Percentiles rank a stretch among this genome's conserved stretches.
Conservation (phyloP, 1,140 invertebrate species). For the Brachionus angularis region DNA sequence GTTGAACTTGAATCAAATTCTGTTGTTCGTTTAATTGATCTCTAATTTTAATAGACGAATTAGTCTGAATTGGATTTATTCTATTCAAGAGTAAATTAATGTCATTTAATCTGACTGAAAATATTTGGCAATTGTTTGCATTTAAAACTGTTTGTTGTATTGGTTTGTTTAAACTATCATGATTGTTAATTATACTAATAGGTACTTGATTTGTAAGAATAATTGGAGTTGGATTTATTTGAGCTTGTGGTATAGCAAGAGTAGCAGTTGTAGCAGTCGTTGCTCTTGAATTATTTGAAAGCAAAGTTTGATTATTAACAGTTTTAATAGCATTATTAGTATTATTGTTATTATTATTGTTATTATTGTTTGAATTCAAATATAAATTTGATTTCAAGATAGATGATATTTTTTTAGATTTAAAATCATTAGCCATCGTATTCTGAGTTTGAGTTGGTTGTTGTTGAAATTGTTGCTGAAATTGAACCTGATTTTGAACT, state of each 20-base stretch:
- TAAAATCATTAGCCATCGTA: slow-evolving; percentile 14
- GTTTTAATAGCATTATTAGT: no score
- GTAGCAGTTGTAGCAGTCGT: not conserved
- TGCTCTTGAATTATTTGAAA: no score
- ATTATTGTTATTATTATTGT: no score
- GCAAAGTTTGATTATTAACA: no score
- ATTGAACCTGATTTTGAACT: no score
- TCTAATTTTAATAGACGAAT: not conserved
- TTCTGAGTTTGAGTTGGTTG: not conserved
- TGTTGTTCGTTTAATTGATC: not conserved
- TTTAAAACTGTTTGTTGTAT: not conserved
- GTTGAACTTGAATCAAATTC: not conserved
- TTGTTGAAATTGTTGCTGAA: no score
- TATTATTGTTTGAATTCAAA: no score
- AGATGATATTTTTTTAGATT: slow-evolving; percentile 24
- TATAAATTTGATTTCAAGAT: slow-evolving; percentile 23
- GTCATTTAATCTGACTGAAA: slow-evolving; percentile 14
- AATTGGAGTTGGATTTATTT: not conserved
- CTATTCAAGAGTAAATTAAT: slow-evolving; percentile 11
- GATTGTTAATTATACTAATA: no score
- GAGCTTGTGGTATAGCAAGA: not conserved
- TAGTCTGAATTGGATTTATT: not conserved
- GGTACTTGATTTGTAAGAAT: slow-evolving; percentile 4
- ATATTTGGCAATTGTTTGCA: not conserved
- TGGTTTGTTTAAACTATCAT: not conserved